These are phyloP conservation scores for Propsilocerus akamusi DNA, from an alignment of 1,140 invertebrate genomes.

Conservation along the genomic window DNA sequence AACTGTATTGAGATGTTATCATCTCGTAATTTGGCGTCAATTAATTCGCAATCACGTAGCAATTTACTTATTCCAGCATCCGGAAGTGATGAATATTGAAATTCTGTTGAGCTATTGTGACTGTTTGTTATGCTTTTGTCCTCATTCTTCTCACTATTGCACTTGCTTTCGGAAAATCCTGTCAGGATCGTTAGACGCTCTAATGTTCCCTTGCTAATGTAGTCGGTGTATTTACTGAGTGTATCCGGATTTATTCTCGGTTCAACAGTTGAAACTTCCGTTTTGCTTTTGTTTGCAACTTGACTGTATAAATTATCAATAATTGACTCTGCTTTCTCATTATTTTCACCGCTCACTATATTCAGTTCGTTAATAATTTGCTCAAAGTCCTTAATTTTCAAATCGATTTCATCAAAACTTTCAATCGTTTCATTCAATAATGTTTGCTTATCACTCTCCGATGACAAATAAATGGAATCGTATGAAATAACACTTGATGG, in stretches of 20 bases:
- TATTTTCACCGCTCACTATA: not conserved
- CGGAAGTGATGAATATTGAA: constrained; percentile 45
- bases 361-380: not conserved
- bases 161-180: not conserved
- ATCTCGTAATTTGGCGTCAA: constrained; percentile 37
- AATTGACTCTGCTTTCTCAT: not conserved
- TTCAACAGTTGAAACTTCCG: not conserved
- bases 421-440: constrained; percentile 17
- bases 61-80: constrained; percentile 44
- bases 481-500: constrained; percentile 16
- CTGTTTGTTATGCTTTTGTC: not conserved
- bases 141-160: not conserved
- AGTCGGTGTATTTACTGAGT: constrained; percentile 4
- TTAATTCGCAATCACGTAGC: constrained; percentile 40
- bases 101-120: constrained; percentile 26
- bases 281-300: not conserved
- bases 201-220: constrained; percentile 5
- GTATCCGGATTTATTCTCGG: constrained; percentile 1
- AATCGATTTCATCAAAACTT: constrained; percentile 5
- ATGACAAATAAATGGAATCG: constrained; percentile 23
- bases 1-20: not conserved
- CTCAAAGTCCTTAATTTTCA: constrained; percentile 4
- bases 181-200: constrained; percentile 7
- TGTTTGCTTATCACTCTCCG: constrained; percentile 21
- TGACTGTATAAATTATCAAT: constrained; percentile 5